These are phyloP conservation scores for Thalassarche chlororhynchos DNA, from an alignment of 2,113 vertebrate genomes.

Conservation along the genomic window DNA sequence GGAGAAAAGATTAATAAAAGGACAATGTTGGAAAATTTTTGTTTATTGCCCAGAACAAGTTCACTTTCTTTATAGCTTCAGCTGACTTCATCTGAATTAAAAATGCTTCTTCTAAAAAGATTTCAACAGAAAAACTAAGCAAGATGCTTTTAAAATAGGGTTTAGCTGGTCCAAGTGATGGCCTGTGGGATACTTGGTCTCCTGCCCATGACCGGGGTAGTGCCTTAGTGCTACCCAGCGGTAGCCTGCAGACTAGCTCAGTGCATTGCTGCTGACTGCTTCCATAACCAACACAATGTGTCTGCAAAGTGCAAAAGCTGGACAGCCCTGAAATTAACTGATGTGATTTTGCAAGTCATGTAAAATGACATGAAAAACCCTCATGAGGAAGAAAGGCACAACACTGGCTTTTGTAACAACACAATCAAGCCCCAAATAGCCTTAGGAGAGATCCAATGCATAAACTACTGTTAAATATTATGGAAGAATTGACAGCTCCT, in stretches of 20 bases:
- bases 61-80: background rate
- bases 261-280: background rate
- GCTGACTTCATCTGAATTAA: background rate
- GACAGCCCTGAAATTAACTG: background rate
- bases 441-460: background rate
- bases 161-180: background rate
- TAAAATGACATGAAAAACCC: background rate
- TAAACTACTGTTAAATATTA: background rate
- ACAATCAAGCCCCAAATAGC: background rate
- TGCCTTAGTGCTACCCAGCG: background rate
- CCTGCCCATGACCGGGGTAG: background rate
- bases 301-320: background rate
- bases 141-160: background rate
- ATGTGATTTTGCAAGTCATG: background rate
- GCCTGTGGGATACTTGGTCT: background rate
- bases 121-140: background rate
- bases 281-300: background rate
- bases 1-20: background rate
- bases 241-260: background rate
- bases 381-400: background rate
- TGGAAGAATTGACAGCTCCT: background rate
- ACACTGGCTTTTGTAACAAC: background rate
- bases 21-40: background rate
- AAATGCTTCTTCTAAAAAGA: background rate
- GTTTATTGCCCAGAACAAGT: background rate